These are phyloP conservation scores for Pseudorasbora parva DNA, from an alignment of 2,113 vertebrate genomes.

Conservation along the genomic window DNA sequence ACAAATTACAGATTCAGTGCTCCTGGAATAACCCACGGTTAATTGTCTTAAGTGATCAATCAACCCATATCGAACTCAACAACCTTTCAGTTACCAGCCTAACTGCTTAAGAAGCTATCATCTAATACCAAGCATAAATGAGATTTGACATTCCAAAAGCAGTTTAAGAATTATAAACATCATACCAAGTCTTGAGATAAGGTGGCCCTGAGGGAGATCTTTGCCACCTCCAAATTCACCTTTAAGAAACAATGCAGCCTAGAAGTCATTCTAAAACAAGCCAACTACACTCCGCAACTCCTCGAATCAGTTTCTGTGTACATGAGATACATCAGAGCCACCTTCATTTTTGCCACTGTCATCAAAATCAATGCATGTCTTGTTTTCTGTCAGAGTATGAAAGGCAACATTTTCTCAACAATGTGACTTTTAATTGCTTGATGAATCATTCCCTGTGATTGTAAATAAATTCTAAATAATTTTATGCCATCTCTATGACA, in stretches of 20 bases:
- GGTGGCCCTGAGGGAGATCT: neutral
- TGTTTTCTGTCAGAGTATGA: neutral
- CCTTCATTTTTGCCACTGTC: no score
- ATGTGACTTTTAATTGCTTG: neutral
- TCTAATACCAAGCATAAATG: constrained; percentile 2
- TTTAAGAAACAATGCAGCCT: neutral
- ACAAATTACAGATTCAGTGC: neutral
- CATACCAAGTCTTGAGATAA: neutral
- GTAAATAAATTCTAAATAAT: neutral
- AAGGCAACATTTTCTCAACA: neutral
- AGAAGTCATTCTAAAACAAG: neutral
- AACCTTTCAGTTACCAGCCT: neutral
- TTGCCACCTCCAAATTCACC: neutral
- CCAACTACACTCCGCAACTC: neutral
- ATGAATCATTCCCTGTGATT: neutral
- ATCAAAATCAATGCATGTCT: neutral
- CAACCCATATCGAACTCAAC: neutral
- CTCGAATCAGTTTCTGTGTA: neutral
- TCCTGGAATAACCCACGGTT: neutral
- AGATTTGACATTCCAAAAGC: neutral
- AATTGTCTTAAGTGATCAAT: neutral
- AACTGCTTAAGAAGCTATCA: neutral
- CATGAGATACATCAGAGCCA: no score
- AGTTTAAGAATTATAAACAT: neutral
- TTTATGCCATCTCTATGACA: no score